Percentiles rank a stretch among this genome's conserved stretches.
Conservation (phyloP, 2,797 vertebrate species). For the Macrochelys suwanniensis region DNA sequence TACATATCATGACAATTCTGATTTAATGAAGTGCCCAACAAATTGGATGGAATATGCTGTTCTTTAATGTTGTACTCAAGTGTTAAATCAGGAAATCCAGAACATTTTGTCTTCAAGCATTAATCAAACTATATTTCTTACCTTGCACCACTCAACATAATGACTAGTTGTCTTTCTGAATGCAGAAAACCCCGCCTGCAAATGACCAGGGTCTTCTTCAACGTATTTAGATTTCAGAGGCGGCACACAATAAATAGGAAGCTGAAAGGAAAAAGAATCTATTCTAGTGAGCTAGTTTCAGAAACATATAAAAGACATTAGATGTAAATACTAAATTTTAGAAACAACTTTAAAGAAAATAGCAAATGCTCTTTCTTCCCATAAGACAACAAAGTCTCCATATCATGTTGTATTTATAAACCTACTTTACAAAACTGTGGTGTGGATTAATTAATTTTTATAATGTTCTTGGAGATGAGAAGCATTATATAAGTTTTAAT, state of each 20-base stretch:
- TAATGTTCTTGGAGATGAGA: background rate
- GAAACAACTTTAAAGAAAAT: background rate
- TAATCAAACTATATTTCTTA: slow-evolving; percentile 66
- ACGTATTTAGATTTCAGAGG: slow-evolving; percentile 76
- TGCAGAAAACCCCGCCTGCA: slow-evolving; percentile 83
- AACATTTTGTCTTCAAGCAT: rapidly evolving
- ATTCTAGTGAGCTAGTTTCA: background rate
- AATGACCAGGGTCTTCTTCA: slow-evolving; percentile 84
- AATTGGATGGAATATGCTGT: rapidly evolving
- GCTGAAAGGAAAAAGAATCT: slow-evolving; percentile 77
- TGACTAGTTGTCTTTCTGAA: slow-evolving; percentile 75
- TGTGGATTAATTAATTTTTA: background rate
- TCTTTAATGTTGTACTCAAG: rapidly evolving
- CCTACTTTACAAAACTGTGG: background rate
- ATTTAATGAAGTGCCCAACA: background rate
- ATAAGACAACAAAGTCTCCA: rapidly evolving
- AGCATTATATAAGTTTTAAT: background rate
- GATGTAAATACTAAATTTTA: rapidly evolving
- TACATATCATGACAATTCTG: background rate
- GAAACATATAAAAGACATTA: background rate
- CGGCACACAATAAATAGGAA: slow-evolving; percentile 87
- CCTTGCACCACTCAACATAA: slow-evolving; percentile 84
- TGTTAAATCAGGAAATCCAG: background rate
- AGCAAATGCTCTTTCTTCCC: background rate
- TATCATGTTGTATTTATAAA: rapidly evolving